Base-by-base conservation (phyloP, 2,113 vertebrate species). In the Ochotona princeps region DNA sequence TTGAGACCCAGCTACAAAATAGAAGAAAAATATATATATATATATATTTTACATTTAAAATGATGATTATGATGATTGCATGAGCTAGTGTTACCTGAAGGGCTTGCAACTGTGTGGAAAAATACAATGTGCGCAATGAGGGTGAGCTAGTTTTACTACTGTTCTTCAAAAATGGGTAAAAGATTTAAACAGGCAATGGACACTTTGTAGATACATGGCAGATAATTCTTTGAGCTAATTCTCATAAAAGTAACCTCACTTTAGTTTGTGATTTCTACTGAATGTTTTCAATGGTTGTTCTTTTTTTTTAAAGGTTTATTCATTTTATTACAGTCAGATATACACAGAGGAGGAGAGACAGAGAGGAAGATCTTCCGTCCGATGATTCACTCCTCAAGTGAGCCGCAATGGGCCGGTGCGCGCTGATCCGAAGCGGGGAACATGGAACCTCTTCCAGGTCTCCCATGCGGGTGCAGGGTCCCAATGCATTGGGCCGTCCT, bases 231-330 rank as follows among this genome's bases (percentile, higher is more conserved):
- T 61, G 3, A 81, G 18, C 35, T 28, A 92, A 54, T 0, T 5
- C 44, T 82, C 89, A 57, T 49, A 65, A 83, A 65, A 83, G 47
- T 61, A 74, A 92, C 28, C 88, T 82, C n/a, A 75, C 8, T 38
- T 73, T 49, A 74, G 26, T 54, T 66, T 76, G 3, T 84, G 9
- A 8, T 81, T 90, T 83, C 47, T 87, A 72, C 47, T 84, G 17
- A 87, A 17, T 82, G 63, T 66, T 80, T 75, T 28, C 88, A 92
- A n/a, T n/a, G n/a, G n/a, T n/a, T n/a, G n/a, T n/a, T n/a, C n/a
- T n/a, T n/a, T n/a, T n/a, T n/a, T n/a, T n/a, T n/a, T n/a, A n/a
- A n/a, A n/a, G n/a, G n/a, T n/a, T n/a, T n/a, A n/a, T n/a, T n/a
- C n/a, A n/a, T n/a, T n/a, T n/a, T n/a, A n/a, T n/a, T n/a, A n/a